Evolutionary conservation across 2,113 vertebrate species (phyloP), one percentile per base, ranked within the genome.

Genomic region (Melanerpes aurifrons): DNA sequence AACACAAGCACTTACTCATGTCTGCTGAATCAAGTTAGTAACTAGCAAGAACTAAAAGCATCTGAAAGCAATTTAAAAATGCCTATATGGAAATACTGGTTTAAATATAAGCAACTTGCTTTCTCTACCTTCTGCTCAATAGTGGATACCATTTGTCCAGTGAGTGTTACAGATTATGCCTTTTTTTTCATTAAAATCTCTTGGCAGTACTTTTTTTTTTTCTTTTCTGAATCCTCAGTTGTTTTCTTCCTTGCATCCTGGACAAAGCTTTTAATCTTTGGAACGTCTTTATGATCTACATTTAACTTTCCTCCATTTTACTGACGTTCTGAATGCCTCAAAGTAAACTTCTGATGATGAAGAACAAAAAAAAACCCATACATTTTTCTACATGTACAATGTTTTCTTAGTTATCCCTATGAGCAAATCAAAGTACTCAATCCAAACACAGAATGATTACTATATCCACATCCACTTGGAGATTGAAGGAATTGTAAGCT

Each of bases 41-140:
- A 74, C 73, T 67, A 35, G 53, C 67, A 26, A 14, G 15, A 50
- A 81, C 69, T 80, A 71, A 92, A 94, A 92, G 35, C 69, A 71
- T 86, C 64, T 90, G 73, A 93, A 94, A 88, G 62, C 80, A 86
- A 92, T 50, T 94, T 92, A 83, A 88, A 90, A 95, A 59, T 37
- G 66, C 69, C 77, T 73, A 56, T 81, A 81, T 70, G 14, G 76
- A 95, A 90, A 81, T 82, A 56, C 29, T 70, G 17, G 43, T 95
- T 82, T 66, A 76, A 82, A 75, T 54, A 58, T 66, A 72, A 75
- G 48, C 6, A 85, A 85, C 37, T 82, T 89, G 12, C 4, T 84
- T 93, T 92, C 40, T 86, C 28, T 37, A 69, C 82, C 84, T 90
- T 94, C 81, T 93, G 87, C 45, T 93, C 40, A 62, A 35, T 87